Percentiles rank a stretch among this genome's conserved stretches.
These are phyloP conservation scores for Rhopalosiphum nymphaeae DNA, from an alignment of 2,888 invertebrate genomes.

Conservation along the genomic window DNA sequence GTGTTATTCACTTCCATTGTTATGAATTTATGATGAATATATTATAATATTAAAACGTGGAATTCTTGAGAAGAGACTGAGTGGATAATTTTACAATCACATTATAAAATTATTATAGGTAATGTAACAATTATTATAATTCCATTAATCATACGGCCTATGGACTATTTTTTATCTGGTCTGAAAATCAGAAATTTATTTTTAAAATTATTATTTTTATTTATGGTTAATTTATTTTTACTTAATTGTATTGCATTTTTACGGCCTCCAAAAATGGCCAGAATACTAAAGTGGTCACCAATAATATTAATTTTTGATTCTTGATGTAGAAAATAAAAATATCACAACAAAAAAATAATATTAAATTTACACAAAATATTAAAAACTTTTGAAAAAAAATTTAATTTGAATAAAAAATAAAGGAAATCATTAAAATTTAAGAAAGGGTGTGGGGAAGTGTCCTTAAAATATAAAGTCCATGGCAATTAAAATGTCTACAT, in stretches of 20 bases:
- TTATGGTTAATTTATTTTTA: background rate
- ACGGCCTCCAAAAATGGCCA: background rate
- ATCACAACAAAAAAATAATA: background rate
- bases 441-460: constrained; percentile 21
- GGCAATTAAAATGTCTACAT: constrained; percentile 52
- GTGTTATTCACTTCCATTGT: background rate
- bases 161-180: background rate
- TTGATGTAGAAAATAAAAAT: background rate
- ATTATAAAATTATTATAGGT: background rate
- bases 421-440: constrained; percentile 27
- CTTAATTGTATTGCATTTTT: background rate
- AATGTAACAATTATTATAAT: too few species aligned
- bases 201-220: background rate
- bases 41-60: background rate
- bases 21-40: background rate
- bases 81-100: background rate
- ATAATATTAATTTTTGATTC: background rate
- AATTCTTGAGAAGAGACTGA: background rate
- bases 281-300: background rate
- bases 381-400: background rate
- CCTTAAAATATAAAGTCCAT: constrained; percentile 44
- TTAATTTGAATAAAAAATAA: constrained; percentile 35
- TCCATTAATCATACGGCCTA: too few species aligned
- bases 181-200: background rate
- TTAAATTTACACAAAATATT: background rate